These are phyloP conservation scores for Mus musculus DNA, from an alignment of 2,113 vertebrate genomes.

Conservation along the genomic window DNA sequence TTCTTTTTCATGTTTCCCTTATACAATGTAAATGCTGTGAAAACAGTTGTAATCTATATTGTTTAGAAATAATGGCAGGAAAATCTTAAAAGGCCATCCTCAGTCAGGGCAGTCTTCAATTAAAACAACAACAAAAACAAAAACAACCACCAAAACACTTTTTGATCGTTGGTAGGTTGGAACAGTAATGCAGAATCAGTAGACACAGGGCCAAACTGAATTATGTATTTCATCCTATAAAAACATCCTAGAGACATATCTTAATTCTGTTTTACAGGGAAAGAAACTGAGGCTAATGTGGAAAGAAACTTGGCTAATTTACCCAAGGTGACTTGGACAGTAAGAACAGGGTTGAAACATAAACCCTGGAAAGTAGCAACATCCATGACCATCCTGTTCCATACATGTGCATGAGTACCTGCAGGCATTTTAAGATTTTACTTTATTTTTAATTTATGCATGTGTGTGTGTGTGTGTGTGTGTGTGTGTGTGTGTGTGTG, in stretches of 20 bases:
- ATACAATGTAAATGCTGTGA: neutral
- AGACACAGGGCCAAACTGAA: neutral
- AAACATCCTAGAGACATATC: neutral
- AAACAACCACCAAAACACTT: neutral
- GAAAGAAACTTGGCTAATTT: neutral
- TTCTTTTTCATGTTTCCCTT: neutral
- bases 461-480: neutral
- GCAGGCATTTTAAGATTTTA: neutral
- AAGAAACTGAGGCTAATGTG: neutral
- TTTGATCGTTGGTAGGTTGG: neutral
- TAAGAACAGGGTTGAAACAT: neutral
- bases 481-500: neutral
- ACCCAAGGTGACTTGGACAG: neutral
- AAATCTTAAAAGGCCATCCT: neutral
- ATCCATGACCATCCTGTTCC: too few species aligned
- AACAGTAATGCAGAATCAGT: neutral
- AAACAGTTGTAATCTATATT: neutral
- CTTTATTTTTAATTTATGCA: neutral
- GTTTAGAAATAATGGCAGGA: neutral
- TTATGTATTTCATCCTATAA: neutral
- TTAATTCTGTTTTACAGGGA: conserved; percentile 3
- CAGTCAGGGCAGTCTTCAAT: neutral
- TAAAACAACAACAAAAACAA: neutral
- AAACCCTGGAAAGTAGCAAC: neutral
- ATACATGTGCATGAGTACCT: neutral